phyloP scores from a whole-genome alignment of 1,140 invertebrate species.

The Drosophila mojavensis region DNA sequence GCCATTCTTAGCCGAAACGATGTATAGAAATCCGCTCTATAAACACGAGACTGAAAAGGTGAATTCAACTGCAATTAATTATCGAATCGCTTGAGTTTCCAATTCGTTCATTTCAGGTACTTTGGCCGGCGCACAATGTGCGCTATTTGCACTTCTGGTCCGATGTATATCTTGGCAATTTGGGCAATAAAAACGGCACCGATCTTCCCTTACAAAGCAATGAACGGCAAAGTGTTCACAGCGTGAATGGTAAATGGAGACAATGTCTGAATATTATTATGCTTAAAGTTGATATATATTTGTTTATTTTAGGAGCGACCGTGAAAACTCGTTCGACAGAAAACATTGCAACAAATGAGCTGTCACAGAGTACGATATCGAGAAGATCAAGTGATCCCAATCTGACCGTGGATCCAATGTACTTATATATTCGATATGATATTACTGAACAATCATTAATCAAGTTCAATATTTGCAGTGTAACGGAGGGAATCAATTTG shows the following conservation, averaged over 20 bases:
- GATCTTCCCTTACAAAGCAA: constrained; percentile 69
- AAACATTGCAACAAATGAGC: constrained; percentile 89
- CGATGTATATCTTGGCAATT: constrained; percentile 91
- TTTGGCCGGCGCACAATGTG: constrained; percentile 94
- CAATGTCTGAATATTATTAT: not conserved
- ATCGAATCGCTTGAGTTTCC: constrained; percentile 83
- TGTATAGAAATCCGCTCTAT: constrained; percentile 95
- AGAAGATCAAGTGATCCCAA: constrained; percentile 92
- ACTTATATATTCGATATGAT: constrained; percentile 37
- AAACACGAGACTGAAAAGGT: constrained; percentile 85
- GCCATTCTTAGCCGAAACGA: constrained; percentile 91
- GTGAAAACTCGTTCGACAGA: constrained; percentile 92
- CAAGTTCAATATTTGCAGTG: constrained; percentile 24
- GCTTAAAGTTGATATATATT: not conserved
- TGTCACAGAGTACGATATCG: constrained; percentile 86
- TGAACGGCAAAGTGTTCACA: constrained; percentile 84
- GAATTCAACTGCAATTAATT: not conserved
- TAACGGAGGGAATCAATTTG: constrained; percentile 60
- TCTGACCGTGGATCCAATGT: constrained; percentile 88
- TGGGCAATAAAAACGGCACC: constrained; percentile 78
- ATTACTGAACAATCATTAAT: not conserved
- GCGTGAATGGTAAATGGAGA: constrained; percentile 39
- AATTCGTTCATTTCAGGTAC: constrained; percentile 84
- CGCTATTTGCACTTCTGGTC: constrained; percentile 93
- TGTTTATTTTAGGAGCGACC: constrained; percentile 85